Evolutionary conservation across 1,140 invertebrate genomes (phyloP).

Genomic region (Atopsyche davidsoni): DNA sequence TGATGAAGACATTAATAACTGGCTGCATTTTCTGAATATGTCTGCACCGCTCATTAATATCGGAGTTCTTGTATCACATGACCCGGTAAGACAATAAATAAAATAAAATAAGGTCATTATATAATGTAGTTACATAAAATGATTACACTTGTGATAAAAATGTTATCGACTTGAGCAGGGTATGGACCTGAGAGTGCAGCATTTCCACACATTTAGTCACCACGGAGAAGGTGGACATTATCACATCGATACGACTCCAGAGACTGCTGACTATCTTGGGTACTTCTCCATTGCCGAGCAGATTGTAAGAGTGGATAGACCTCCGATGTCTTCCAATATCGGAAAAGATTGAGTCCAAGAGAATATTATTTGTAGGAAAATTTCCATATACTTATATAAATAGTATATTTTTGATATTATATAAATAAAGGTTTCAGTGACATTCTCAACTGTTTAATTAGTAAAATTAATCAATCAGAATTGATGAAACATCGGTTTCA

Average conservation of each 20-base stretch:
- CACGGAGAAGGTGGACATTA: constrained; percentile 92
- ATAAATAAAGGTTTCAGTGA: too few relatives aligned
- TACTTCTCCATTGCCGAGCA: constrained; percentile 75
- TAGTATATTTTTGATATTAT: too few relatives aligned
- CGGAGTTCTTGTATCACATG: constrained; percentile 81
- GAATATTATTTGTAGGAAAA: too few relatives aligned
- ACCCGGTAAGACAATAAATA: constrained; percentile 61
- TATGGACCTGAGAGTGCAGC: constrained; percentile 83
- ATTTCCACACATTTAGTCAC: constrained; percentile 88
- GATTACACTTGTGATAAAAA: not conserved
- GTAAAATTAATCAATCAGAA: too few relatives aligned
- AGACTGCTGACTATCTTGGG: constrained; percentile 75
- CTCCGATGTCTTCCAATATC: constrained; percentile 48
- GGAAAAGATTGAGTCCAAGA: too few relatives aligned
- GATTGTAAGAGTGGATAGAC: constrained; percentile 77
- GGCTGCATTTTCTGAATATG: constrained; percentile 91
- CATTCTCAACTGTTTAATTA: too few relatives aligned
- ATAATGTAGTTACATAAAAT: not conserved
- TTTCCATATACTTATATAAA: too few relatives aligned
- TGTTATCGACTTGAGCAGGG: constrained; percentile 49
- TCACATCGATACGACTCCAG: constrained; percentile 87
- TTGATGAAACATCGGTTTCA: too few relatives aligned
- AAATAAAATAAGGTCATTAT: not conserved
- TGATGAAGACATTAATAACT: constrained; percentile 71
- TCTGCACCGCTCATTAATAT: constrained; percentile 78